Base-by-base conservation (phyloP, 2,113 vertebrate genomes). In the Boulengeromyrus knoepffleri region DNA sequence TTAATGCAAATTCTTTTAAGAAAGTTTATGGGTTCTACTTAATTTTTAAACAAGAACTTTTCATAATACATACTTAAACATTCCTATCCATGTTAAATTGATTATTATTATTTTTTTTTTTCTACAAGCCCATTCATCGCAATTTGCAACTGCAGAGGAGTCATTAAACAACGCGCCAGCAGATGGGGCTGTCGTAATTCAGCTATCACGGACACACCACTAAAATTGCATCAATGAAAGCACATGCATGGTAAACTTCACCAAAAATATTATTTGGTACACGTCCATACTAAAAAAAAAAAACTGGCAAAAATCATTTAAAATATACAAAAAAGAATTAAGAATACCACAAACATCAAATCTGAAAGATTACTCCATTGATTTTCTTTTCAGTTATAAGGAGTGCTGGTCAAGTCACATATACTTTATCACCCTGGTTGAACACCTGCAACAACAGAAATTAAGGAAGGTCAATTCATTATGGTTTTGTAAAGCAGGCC, bases 121-220 rank as follows among this genome's bases (percentile, higher is more conserved):
- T 66, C 31, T n/a, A 66, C 58, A 66, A 66, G 56, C 24, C 24
- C 58, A n/a, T n/a, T 27, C 8, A 27, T 66, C 9, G 7, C 24
- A 27, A 66, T 24, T 47, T 46, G 7, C 24, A 12, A 42, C 12
- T 12, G 7, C 19, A 42, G 45, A 46, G 39, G 1, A 8, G 52
- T 45, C 27, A 50, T 89, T 66, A 13, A 8, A 87, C 8, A 42
- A 42, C 17, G 15, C 6, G 15, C 88, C 91, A 91, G 88, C 53
- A 92, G 91, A 88, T 91, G 91, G 91, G 17, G 89, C 85, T 86
- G 56, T n/a, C 24, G 88, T 27, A 45, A 62, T 31, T 88, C n/a
- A 13, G 70, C 9, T 31, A 58, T 42, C 8, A 58, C 1, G 3
- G 24, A 24, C 8, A 47, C 19, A 2, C 42, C 17, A 46, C 21